Conservation (phyloP, 2,113 vertebrate genomes). For the Junco hyemalis region DNA sequence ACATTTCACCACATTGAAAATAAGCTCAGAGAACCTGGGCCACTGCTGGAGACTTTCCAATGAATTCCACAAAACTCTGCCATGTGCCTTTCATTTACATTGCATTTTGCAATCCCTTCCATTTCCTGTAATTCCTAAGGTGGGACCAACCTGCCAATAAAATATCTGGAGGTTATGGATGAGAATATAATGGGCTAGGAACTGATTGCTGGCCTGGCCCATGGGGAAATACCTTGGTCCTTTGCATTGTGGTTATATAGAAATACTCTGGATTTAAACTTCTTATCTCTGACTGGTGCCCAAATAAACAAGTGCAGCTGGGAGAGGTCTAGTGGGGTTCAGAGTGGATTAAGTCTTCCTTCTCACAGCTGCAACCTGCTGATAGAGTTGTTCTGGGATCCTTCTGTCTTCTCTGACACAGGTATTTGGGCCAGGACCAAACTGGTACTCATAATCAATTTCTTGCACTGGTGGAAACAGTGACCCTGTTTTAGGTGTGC, state of each 20-base stretch:
- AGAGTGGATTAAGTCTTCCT: not conserved
- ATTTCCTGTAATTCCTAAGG: not conserved
- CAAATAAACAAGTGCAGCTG: slow-evolving; percentile 8
- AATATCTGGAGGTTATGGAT: not conserved
- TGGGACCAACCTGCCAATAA: not conserved
- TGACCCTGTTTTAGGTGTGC: not conserved
- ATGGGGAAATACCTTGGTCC: not conserved
- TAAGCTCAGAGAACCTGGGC: not conserved
- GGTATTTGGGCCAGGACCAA: not conserved
- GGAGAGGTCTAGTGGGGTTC: not conserved
- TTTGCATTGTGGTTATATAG: not conserved
- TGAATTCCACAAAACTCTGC: not conserved
- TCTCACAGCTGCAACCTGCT: not conserved
- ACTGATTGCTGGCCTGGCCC: not conserved
- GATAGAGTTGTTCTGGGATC: not conserved
- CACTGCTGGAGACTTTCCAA: not conserved
- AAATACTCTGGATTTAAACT: not conserved
- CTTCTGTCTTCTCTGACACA: not conserved
- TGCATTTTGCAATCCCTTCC: not conserved
- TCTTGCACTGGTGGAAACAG: not conserved
- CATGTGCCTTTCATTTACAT: not conserved
- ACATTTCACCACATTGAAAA: not conserved
- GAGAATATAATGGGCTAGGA: not conserved
- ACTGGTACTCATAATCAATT: not conserved
- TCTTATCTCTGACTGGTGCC: not conserved